These are phyloP conservation scores for Eupelmus urozonus DNA, from an alignment of 2,888 invertebrate species.

Conservation along the genomic window DNA sequence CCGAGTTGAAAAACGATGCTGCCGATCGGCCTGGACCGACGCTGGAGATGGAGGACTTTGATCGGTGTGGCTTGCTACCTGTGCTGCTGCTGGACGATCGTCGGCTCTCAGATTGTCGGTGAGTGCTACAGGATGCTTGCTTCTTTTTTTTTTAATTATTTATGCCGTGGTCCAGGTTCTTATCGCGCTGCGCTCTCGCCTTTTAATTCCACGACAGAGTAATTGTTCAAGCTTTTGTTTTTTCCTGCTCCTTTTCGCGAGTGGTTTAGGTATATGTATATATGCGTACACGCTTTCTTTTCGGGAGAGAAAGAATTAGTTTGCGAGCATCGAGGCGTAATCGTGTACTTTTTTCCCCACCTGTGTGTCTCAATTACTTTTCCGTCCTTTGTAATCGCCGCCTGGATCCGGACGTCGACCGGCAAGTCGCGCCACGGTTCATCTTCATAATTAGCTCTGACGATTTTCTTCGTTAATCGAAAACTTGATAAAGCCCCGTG, in stretches of 20 bases:
- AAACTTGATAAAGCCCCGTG: too few relatives aligned
- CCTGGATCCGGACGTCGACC: neutral
- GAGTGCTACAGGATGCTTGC: constrained; percentile 62
- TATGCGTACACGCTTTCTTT: too few relatives aligned
- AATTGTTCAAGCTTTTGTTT: neutral
- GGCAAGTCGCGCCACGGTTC: too few relatives aligned
- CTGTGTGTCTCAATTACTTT: too few relatives aligned
- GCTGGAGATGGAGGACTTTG: constrained; percentile 34
- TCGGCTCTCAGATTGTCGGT: constrained; percentile 72
- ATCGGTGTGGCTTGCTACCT: constrained; percentile 14
- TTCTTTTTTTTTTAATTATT: neutral
- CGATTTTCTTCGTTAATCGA: neutral
- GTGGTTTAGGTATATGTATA: too few relatives aligned
- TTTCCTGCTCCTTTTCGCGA: neutral
- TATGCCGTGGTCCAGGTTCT: neutral
- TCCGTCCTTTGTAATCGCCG: too few relatives aligned
- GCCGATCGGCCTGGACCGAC: neutral
- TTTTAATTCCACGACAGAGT: neutral
- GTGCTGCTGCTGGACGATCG: constrained; percentile 58
- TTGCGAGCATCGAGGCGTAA: too few relatives aligned
- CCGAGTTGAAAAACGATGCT: constrained; percentile 28
- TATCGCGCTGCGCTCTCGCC: neutral
- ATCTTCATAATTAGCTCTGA: too few relatives aligned
- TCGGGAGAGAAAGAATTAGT: too few relatives aligned
- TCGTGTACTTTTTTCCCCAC: too few relatives aligned